Conservation (phyloP, 2,888 invertebrate genomes). For the Heliconius charithonia region DNA sequence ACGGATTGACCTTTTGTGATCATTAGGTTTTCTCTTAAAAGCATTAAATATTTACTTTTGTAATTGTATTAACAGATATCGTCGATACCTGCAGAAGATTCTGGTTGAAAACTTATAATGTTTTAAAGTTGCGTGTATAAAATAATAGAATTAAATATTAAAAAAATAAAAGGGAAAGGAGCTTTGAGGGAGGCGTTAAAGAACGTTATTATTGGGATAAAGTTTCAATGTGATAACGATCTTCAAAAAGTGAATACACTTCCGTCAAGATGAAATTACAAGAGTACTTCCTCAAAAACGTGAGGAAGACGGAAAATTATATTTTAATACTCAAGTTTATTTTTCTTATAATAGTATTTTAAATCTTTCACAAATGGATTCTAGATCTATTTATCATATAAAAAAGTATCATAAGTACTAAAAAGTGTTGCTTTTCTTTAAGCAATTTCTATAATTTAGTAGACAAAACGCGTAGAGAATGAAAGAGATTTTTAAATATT, state of each 20-base stretch:
- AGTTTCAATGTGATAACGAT: conserved; percentile 18
- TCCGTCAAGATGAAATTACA: conserved; percentile 4
- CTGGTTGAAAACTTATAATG: neutral
- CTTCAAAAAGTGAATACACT: conserved; percentile 1
- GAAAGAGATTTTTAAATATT: neutral
- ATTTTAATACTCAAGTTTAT: neutral
- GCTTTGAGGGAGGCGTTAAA: neutral
- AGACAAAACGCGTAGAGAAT: no score
- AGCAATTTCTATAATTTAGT: neutral
- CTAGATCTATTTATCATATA: no score
- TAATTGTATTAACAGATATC: neutral
- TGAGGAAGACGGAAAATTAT: neutral
- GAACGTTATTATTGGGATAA: neutral
- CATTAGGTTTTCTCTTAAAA: no score
- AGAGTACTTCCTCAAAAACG: neutral
- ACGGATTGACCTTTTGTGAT: no score
- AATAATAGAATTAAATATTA: neutral
- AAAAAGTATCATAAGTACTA: no score
- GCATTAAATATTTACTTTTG: no score
- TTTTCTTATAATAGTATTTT: no score
- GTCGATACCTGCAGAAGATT: neutral
- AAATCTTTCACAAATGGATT: no score
- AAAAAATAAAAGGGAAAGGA: neutral
- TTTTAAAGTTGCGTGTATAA: neutral
- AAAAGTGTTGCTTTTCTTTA: no score